phyloP scores from a whole-genome alignment of 1,140 invertebrate species.

The Hylyphantes graminicola region DNA sequence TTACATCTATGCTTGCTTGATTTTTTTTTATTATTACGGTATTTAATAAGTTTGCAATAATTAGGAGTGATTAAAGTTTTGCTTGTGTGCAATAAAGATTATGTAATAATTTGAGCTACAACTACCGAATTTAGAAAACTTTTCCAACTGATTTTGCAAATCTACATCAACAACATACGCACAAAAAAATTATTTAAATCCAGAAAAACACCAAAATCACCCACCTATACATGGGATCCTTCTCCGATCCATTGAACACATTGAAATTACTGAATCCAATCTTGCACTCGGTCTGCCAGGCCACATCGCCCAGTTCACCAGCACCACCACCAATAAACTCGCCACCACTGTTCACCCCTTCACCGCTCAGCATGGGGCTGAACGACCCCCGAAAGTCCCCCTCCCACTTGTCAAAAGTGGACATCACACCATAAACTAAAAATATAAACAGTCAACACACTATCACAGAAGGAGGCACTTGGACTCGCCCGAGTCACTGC shows the following conservation, averaged over 20 bases:
- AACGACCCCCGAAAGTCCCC: constrained; percentile 30
- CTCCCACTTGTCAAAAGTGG: constrained; percentile 53
- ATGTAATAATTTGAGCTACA: too few species aligned
- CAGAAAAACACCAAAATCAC: neutral
- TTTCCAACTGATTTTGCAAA: too few species aligned
- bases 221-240: constrained; percentile 39
- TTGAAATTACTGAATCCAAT: constrained; percentile 42
- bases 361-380: constrained; percentile 37
- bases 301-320: constrained; percentile 36
- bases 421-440: constrained; percentile 27
- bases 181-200: too few species aligned
- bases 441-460: constrained; percentile 24
- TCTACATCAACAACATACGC: too few species aligned
- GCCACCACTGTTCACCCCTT: constrained; percentile 17
- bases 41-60: too few species aligned
- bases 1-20: too few species aligned
- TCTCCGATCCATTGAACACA: constrained; percentile 46
- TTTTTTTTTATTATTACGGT: too few species aligned
- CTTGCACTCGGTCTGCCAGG: constrained; percentile 53
- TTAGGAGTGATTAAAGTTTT: too few species aligned
- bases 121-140: too few species aligned
- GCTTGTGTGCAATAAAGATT: too few species aligned
- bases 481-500: constrained; percentile 27
- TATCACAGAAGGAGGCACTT: neutral
- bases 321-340: constrained; percentile 30